Evolutionary conservation across 1,140 invertebrate species (phyloP), one percentile per base, ranked within the genome.

Genomic region (Bombus confusus): DNA sequence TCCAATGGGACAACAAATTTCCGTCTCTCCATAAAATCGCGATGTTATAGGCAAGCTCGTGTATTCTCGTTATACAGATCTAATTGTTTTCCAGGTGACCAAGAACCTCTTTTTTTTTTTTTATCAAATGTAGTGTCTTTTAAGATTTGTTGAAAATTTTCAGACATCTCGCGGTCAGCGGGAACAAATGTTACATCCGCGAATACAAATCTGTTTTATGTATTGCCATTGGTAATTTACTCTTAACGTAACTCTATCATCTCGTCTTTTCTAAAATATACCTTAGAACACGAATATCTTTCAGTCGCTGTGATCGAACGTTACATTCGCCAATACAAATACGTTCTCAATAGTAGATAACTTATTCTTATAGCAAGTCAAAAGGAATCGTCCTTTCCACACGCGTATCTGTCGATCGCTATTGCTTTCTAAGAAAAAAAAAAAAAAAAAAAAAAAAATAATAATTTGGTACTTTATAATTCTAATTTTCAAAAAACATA

Each of bases 1-100:
- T 43, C 62, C 43, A 12, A 34, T 41, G 66, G 47, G n/a, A 43
- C 66, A 71, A 72, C n/a, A 52, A 79, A 79, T 84, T 78, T 59
- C 15, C 25, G 12, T 25, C 22, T 78, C 9, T 59, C 52, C 37
- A 12, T 59, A 75, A 28, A 84, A 79, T 79, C 31, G 22, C 18
- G 22, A 25, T 59, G 41, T 37, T 47, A 39, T 34, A 0, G n/a
- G 12, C 25, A 25, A n/a, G 1, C 12, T n/a, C 12, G 18, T 41
- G 10, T 22, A 22, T 34, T 47, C 39, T 66, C 31, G 52, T 75
- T 66, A 18, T 15, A 8, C 9, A 6, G 3, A n/a, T 5, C n/a
- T 83, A 83, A 83, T 76, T 76, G 43, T 57, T 76, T 68, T 66
- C 13, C 31, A 1, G n/a, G 13, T 8, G n/a, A 31, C 8, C 15